Base-by-base conservation (phyloP, 2,113 vertebrate genomes). In the Myotis yumanensis region DNA sequence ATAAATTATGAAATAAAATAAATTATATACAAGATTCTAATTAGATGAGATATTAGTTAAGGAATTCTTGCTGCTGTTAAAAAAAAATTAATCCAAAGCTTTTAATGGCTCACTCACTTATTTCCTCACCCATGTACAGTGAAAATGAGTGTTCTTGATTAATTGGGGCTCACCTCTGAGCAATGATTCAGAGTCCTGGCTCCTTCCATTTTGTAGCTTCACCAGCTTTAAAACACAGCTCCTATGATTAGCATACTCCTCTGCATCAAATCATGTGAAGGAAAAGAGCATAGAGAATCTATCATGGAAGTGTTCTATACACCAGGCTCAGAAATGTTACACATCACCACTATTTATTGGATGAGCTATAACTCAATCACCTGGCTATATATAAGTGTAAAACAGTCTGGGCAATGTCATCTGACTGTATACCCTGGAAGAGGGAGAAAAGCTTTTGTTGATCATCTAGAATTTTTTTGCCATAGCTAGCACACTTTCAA, bases 1-100 rank as follows among this genome's bases (percentile, higher is more conserved):
- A 84, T 46, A 81, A 57, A 57, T 52, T 95, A 85, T 91, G 4
- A 81, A 97, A 77, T 75, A 96, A 96, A 98, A 97, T 83, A 86
- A 89, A 57, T 86, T 96, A 76, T 95, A 89, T 57, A 68, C 9
- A 95, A 95, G 64, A 94, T 88, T 95, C 80, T 94, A 86, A 95
- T 81, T 59, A 90, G 87, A 97, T 35, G 72, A 25, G 90, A 79
- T 88, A 95, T 59, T 75, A 73, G 32, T 71, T 81, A 59, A 96
- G 18, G 5, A 73, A 83, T 90, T 12, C 25, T 91, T 35, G 4
- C 32, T 92, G 4, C 54, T 84, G 2, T 84, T 43, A 20, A 54
- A 81, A 90, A 90, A 77, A 76, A 76, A n/a, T 25, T 51, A 82
- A 92, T 51, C 9, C 81, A 92, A 73, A 81, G 16, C 20, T 71